Evolutionary conservation across 2,797 vertebrate species (phyloP), one percentile per base, ranked within the genome.

Genomic region (Sorex maritimensis): DNA sequence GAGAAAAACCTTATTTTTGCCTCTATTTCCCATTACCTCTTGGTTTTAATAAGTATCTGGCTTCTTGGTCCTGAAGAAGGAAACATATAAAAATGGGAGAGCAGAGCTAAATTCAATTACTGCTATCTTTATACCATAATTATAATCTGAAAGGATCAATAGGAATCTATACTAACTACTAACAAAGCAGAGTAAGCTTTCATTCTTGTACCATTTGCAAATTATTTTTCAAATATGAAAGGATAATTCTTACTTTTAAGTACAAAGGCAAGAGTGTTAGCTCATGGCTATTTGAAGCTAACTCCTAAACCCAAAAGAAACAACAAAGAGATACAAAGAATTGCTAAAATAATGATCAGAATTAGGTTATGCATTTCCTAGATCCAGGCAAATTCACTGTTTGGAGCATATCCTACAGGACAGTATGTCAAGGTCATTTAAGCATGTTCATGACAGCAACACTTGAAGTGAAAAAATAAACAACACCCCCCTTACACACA

Each of bases 141-240:
- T 17, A 72, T 68, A 55, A 49, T 65, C 24, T 41, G 19, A 21
- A 14, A 94, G 55, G 58, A 75, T 52, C 24, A 65, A 38, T 6
- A 14, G 26, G 21, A 77, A 75, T 74, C 58, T 71, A 81, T 4
- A 19, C 41, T 55, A 72, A 46, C 23, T 15, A 90, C 12, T 21
- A 8, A 7, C 23, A 63, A 78, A 91, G 28, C 12, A 58, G 4
- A 92, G 10, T 10, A 81, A 83, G 19, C 28, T 46, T 46, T 82
- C 72, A 81, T 63, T 90, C 71, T 49, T 67, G 81, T 4, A 69
- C 3, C 55, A 90, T 26, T 23, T 30, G 15, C 21, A 55, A 30
- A 41, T 44, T 67, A 86, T 88, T 34, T 94, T 52, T 77, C 61
- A 68, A 81, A 15, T 84, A 86, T n/a, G 85, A 92, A 91, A 75